Evolutionary conservation across 2,888 invertebrate species (phyloP), one percentile per base, ranked within the genome.

Genomic region (Philhelius pedissequus): DNA sequence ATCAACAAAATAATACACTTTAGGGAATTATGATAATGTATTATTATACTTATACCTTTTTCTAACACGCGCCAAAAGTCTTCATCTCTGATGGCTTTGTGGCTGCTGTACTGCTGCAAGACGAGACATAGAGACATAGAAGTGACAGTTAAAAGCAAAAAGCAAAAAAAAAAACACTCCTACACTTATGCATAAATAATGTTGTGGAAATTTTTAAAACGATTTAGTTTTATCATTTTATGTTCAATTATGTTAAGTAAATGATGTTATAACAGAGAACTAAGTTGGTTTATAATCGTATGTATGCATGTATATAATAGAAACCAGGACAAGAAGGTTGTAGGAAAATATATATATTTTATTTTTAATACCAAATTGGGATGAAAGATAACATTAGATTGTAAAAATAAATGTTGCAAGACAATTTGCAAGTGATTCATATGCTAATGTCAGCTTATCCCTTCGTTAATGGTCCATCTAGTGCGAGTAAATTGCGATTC

Each of bases 121-220:
- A 69, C 27, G 11, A n/a, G 22, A 40, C 15, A 27, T 5, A n/a
- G 22, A 40, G 11, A 27, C 4, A 25, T 5, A 60, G 11, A 4
- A 35, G 40, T 30, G 18, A 54, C 68, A 62, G 27, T 32, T 32
- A 32, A 48, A 35, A 7, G 4, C 20, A 43, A 43, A 40, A n/a
- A n/a, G n/a, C n/a, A n/a, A n/a, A n/a, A n/a, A n/a, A n/a, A 15
- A 48, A 43, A 43, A 35, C 32, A 11, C 73, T 35, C 69, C n/a
- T n/a, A n/a, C n/a, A n/a, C n/a, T 66, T 70, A 83, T 79, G 70
- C 74, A 79, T 79, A 77, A 77, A 78, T 77, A 79, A 83, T 83
- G 83, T 79, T 79, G 27, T 64, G 35, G 40, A 58, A 69, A 58
- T 74, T 78, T 82, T 66, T 79, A 70, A 56, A 83, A 45, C 79